Evolutionary conservation across 2,113 vertebrate species (phyloP).

Genomic region (Aspiorhynchus laticeps): DNA sequence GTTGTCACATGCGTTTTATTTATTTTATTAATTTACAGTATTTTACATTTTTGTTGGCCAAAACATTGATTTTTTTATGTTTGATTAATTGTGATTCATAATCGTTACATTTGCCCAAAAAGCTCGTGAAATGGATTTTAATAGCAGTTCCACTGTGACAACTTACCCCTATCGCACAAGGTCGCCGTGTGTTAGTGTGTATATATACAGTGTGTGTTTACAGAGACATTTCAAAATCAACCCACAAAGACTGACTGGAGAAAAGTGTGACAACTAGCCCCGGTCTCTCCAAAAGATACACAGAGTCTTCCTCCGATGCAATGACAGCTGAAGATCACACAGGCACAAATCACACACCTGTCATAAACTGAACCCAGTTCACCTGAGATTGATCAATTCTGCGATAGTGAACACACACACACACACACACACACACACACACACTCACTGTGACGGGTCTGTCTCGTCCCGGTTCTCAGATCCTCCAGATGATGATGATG

Average conservation of each 20-base stretch:
- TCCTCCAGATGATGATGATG: not conserved
- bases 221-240: not conserved
- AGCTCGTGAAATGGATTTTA: not conserved
- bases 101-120: not conserved
- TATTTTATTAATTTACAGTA: no score
- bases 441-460: conserved; percentile 84
- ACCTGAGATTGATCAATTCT: not conserved
- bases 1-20: no score
- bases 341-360: not conserved
- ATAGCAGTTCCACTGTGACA: not conserved
- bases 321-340: not conserved
- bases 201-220: not conserved
- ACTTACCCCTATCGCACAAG: not conserved
- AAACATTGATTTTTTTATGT: no score
- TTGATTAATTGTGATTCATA: not conserved
- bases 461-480: conserved; percentile 63
- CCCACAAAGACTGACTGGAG: not conserved
- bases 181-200: no score
- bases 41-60: not conserved
- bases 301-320: no score
- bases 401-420: not conserved
- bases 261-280: not conserved
- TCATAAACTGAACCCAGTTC: not conserved
- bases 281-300: not conserved
- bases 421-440: not conserved